A percentile compares a stretch with the other conserved stretches of the same genome.
Conservation (phyloP, 1,140 invertebrate genomes). For the Sinella curviseta region DNA sequence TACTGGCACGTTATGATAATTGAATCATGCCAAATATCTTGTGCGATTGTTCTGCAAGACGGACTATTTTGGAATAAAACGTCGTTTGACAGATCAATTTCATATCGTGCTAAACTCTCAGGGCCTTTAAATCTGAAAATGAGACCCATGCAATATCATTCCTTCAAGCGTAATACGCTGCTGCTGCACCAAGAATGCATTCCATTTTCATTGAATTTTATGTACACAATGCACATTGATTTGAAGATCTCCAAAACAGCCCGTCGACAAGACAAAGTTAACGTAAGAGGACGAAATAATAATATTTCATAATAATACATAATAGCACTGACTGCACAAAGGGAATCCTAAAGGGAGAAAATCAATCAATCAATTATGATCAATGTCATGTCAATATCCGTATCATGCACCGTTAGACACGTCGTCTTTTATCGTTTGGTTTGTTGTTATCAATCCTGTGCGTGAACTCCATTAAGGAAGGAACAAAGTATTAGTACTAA, state of each 20-base stretch:
- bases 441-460: not conserved
- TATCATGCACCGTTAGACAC: not conserved
- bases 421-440: not conserved
- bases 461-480: not conserved
- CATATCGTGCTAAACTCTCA: not conserved
- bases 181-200: too few relatives aligned
- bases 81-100: not conserved
- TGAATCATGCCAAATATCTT: too few relatives aligned
- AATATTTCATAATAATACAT: not conserved
- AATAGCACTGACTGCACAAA: not conserved
- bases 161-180: too few relatives aligned
- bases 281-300: not conserved
- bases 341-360: not conserved
- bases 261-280: not conserved
- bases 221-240: not conserved
- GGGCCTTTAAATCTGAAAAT: too few relatives aligned
- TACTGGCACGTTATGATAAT: too few relatives aligned
- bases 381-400: slow-evolving; percentile 12
- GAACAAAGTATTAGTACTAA: not conserved
- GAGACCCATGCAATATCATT: too few relatives aligned
- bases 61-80: too few relatives aligned
- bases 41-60: too few relatives aligned
- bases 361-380: slow-evolving; percentile 5
- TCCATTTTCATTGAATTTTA: not conserved
- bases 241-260: not conserved